Base-by-base conservation (phyloP, 1,140 invertebrate genomes). In the Elysia chlorotica region DNA sequence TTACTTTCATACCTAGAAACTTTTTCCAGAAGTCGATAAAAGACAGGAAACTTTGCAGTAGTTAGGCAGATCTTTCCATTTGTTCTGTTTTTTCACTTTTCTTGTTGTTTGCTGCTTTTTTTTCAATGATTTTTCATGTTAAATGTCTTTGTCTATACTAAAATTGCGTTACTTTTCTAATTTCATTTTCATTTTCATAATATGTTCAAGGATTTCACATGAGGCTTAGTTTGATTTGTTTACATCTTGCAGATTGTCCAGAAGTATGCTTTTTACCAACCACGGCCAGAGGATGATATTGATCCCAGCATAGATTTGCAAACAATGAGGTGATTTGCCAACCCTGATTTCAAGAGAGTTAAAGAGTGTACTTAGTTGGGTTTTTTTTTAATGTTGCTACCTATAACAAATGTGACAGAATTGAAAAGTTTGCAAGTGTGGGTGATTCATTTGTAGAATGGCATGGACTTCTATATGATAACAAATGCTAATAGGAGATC, bases 271-370 rank as follows among this genome's bases (percentile, higher is more conserved):
- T 89, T 88, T 74, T 83, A 84, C 28, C 82, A 78, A 78, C 74
- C 78, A 28, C 71, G 77, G 19, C 81, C 80, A 30, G 79, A 83
- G 61, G 82, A 85, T 67, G 78, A 89, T 28, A 89, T 81, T 63
- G 83, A 87, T 69, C 77, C 89, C 30, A 90, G 91, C 74, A 91
- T 97, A 19, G 96, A 98, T 87, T 93, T 95, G 85, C 96, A 98
- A 90, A 96, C 96, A 36, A 97, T 97, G 91, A 96, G 95, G 94
- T 96, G 86, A 91, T 89, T 83, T 23, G 28, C n/a, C n/a, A n/a
- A n/a, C n/a, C n/a, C n/a, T n/a, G n/a, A n/a, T n/a, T n/a, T n/a
- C n/a, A n/a, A n/a, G n/a, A n/a, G n/a, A n/a, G n/a, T n/a, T n/a
- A n/a, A n/a, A n/a, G n/a, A n/a, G n/a, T n/a, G n/a, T n/a, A n/a